Base-by-base conservation (phyloP, 2,797 vertebrate species). In the Takifugu ocellatus region DNA sequence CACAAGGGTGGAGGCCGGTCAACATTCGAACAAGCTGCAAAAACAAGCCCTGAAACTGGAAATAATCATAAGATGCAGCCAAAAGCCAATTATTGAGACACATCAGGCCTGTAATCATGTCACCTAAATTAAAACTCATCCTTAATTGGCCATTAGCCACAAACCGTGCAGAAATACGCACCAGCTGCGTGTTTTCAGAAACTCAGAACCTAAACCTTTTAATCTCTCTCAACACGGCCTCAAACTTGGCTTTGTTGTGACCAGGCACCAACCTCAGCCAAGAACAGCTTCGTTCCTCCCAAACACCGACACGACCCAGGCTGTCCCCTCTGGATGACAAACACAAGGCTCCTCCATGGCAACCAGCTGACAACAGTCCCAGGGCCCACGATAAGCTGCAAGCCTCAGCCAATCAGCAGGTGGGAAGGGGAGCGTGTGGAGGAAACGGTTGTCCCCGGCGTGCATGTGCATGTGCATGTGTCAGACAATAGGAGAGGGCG, bases 281-380 rank as follows among this genome's bases (percentile, higher is more conserved):
- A 56, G 25, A 54, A 2, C 56, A 51, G 66, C 26, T 60, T 26
- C 36, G 57, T 61, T 60, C 45, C 61, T 59, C 63, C 21, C 27
- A 17, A 49, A 52, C 52, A 25, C 36, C 1, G 73, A 76, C 63
- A 53, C 47, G 43, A 47, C 64, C 44, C 67, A 60, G 61, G 49
- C 70, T 17, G 43, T 66, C 67, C 56, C 43, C 56, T 29, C 8
- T 5, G 54, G 56, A 61, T 9, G 16, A 62, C 52, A 69, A 72
- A 75, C 78, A 73, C 78, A 52, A 39, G 49, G 55, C 55, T 17
- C 60, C 47, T 43, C 66, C 69, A 74, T 62, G 65, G 78, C 77
- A 64, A 77, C 61, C 0, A 16, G n/a, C 45, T 71, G 42, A 72
- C 75, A 57, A 71, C 78, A 67, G 17, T 47, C 58, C 59, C 49